Conservation (phyloP, 2,113 vertebrate genomes). For the Oryzias javanicus region DNA sequence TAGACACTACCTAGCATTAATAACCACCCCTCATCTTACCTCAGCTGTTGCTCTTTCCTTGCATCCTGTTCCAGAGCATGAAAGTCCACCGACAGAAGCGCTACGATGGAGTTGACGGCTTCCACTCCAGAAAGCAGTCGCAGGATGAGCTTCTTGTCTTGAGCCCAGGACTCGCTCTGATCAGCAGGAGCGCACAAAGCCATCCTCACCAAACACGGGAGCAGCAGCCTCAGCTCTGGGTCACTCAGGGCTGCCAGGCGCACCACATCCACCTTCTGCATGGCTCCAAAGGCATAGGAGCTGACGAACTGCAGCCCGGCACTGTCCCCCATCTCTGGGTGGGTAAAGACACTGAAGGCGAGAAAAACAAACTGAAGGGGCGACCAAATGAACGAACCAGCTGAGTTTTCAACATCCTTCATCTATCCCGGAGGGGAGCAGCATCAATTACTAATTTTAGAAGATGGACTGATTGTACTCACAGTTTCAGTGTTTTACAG, state of each 20-base stretch:
- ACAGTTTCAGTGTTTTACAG: too few species aligned
- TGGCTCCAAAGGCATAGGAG: slow-evolving; percentile 93
- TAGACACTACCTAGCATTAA: not conserved
- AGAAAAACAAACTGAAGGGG: not conserved
- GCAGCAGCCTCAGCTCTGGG: slow-evolving; percentile 89
- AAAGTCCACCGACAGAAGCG: slow-evolving; percentile 95
- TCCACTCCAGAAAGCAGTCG: slow-evolving; percentile 95
- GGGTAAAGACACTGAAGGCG: not conserved
- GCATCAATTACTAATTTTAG: too few species aligned
- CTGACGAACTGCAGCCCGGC: slow-evolving; percentile 90
- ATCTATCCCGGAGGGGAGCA: too few species aligned
- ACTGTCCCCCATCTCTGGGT: slow-evolving; percentile 82
- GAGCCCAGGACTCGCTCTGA: slow-evolving; percentile 95
- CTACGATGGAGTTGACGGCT: slow-evolving; percentile 97
- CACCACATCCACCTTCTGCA: slow-evolving; percentile 97
- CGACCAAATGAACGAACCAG: too few species aligned
- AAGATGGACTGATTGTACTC: too few species aligned
- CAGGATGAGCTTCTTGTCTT: slow-evolving; percentile 97
- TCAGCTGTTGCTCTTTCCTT: slow-evolving; percentile 94
- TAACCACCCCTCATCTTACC: slow-evolving; percentile 71
- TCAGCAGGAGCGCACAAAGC: slow-evolving; percentile 96
- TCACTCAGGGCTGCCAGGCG: slow-evolving; percentile 90
- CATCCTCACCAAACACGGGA: slow-evolving; percentile 97
- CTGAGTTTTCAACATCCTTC: too few species aligned
- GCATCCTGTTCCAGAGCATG: slow-evolving; percentile 97